Base-by-base conservation (phyloP, 2,797 vertebrate species). In the Rachycentron canadum region DNA sequence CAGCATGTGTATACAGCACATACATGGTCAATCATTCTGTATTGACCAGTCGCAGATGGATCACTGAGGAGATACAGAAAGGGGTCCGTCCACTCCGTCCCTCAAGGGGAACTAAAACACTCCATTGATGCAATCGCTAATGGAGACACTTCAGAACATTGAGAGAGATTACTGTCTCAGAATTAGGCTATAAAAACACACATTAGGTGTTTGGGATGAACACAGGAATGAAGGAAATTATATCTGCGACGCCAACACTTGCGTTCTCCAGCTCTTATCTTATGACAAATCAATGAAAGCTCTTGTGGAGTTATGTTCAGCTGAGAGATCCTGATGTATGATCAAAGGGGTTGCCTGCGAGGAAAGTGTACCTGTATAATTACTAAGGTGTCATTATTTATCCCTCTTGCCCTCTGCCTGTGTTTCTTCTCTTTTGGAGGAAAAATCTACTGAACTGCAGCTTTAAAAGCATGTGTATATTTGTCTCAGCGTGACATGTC, bases 231-330 rank as follows among this genome's bases (percentile, higher is more conserved):
- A 72, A 82, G 53, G 65, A 74, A 81, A 85, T 82, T 57, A 85
- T 84, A 82, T 73, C 3, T 47, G 55, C 10, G 19, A 86, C 6
- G 53, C 49, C 69, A 73, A 82, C 73, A 57, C 65, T 76, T 56
- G 38, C 6, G 5, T 62, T 88, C 65, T 73, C 59, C 26, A 28
- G 59, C 73, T 73, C 45, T 81, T 79, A 82, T 78, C 70, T 91
- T 83, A 90, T 89, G 89, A 88, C 85, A 92, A 91, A 94, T 94
- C 92, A 91, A 93, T 93, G 85, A 89, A 91, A 87, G 79, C 83
- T 84, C 75, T 89, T 90, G 77, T 82, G 86, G 78, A 76, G 78
- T 81, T 89, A 78, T 80, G 85, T 83, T 88, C 64, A 59, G 75
- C 67, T 55, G 82, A 64, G 78, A 59, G 26, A 86, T 81, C 50